Evolutionary conservation across 2,888 invertebrate species (phyloP).

Genomic region (Leptopterna dolabrata): DNA sequence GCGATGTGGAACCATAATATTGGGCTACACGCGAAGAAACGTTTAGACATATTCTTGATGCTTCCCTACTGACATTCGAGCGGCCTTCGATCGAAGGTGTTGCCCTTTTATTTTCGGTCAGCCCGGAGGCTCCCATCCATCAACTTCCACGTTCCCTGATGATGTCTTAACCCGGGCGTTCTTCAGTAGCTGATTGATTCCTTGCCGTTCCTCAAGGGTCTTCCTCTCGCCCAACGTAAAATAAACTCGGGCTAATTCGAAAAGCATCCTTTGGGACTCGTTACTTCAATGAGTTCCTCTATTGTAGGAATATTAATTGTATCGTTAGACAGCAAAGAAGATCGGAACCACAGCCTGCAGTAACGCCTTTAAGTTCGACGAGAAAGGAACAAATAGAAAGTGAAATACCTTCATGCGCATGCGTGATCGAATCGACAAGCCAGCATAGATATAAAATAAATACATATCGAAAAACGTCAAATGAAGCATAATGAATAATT

Average conservation of each 20-base stretch:
- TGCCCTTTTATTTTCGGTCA: neutral
- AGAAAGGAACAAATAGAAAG: too few species aligned
- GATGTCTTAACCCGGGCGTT: neutral
- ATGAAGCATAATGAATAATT: too few species aligned
- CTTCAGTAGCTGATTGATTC: conserved; percentile 29
- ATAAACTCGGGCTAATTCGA: neutral
- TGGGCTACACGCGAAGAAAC: too few species aligned
- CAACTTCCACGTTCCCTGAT: neutral
- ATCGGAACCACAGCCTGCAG: too few species aligned
- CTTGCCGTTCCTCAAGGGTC: conserved; percentile 1
- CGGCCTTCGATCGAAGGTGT: neutral
- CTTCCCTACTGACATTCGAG: neutral
- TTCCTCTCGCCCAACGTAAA: neutral
- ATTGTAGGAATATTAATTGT: neutral
- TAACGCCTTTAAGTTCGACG: too few species aligned
- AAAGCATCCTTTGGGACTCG: neutral
- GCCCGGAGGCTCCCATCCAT: neutral
- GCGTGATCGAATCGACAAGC: too few species aligned
- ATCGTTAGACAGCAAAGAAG: too few species aligned
- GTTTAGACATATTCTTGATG: neutral
- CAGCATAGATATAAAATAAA: too few species aligned
- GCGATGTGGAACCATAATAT: too few species aligned
- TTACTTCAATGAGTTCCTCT: neutral
- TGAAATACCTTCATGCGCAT: too few species aligned
- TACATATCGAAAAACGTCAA: too few species aligned